phyloP scores from a whole-genome alignment of 1,140 invertebrate species.

The Camponotus vicinus region DNA sequence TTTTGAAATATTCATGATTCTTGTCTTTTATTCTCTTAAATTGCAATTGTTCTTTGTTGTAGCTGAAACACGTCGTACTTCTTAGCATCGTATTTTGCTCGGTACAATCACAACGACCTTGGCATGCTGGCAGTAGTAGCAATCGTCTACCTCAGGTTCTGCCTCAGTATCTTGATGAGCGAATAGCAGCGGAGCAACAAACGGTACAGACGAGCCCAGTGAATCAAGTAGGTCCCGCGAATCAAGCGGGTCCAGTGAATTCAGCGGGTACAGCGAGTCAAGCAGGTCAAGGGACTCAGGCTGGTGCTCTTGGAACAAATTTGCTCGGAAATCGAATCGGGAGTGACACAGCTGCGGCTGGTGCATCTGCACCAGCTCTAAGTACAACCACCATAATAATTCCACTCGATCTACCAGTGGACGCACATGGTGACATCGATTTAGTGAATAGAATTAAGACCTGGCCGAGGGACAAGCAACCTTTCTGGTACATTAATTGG shows the following conservation, averaged over 20 bases:
- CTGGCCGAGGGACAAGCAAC: constrained; percentile 86
- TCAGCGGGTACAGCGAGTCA: neutral
- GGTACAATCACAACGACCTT: constrained; percentile 71
- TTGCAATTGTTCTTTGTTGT: constrained; percentile 50
- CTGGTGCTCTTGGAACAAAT: neutral
- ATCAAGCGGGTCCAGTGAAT: neutral
- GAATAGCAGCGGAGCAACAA: constrained; percentile 25
- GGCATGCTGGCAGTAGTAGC: constrained; percentile 69
- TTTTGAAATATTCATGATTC: neutral
- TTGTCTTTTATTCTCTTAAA: neutral
- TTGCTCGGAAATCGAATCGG: constrained; percentile 16
- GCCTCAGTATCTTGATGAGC: constrained; percentile 69
- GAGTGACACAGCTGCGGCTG: neutral
- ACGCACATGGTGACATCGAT: constrained; percentile 84
- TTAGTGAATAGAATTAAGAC: constrained; percentile 85
- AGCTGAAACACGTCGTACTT: constrained; percentile 68
- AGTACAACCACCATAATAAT: constrained; percentile 15
- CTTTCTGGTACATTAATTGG: constrained; percentile 88
- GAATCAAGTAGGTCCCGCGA: neutral
- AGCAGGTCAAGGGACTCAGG: neutral
- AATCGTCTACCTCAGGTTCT: constrained; percentile 68
- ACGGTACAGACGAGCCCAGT: neutral
- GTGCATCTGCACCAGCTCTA: neutral
- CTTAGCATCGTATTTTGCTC: constrained; percentile 52
- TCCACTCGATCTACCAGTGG: constrained; percentile 82